Evolutionary conservation across 35 echinoderm and acorn worm genomes (phyloP), one percentile per base, ranked within the genome.

Genomic region (Ophiothrix spiculata): DNA sequence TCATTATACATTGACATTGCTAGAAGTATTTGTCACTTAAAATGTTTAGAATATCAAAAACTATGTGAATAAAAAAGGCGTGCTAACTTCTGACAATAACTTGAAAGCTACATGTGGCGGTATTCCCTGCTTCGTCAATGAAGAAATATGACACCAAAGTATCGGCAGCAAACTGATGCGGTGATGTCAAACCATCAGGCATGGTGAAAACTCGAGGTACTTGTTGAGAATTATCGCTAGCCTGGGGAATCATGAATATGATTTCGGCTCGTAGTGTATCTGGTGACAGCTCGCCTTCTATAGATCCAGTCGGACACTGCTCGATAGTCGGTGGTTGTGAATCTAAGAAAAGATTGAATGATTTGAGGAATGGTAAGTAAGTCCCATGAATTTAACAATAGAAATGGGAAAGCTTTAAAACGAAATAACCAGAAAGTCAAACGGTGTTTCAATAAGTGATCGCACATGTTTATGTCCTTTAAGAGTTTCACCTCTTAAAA

Each of bases 121-220:
- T 84, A 64, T 69, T 64, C 12, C 81, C 81, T 0, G 25, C 60
- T 4, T 69, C 56, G 16, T 84, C 81, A 34, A 37, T 64, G 34
- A 84, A 84, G 1, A 2, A 21, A 25, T 84, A 84, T 11, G 56
- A 37, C 11, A 46, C 33, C 56, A 69, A 69, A 35, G 81, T 84
- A 56, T 84, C 81, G 14, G 35, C n/a, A 3, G 46, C 35, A 2
- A 84, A 63, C 13, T 64, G 32, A 56, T 36, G 73, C 13, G 81
- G 81, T 21, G 81, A 84, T 63, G 81, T 60, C 1, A 84, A 23
- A n/a, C 73, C 36, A 0, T 84, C 1, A 34, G 81, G 81, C 6
- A 35, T 73, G 6, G 32, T 84, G 1, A 64, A 46, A 1, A 84
- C 35, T 0, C 35, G n/a, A 19, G 73, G 34, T 35, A 35, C 31